Base-by-base conservation (phyloP, 1,140 invertebrate species). In the Tetragnatha versicolor region DNA sequence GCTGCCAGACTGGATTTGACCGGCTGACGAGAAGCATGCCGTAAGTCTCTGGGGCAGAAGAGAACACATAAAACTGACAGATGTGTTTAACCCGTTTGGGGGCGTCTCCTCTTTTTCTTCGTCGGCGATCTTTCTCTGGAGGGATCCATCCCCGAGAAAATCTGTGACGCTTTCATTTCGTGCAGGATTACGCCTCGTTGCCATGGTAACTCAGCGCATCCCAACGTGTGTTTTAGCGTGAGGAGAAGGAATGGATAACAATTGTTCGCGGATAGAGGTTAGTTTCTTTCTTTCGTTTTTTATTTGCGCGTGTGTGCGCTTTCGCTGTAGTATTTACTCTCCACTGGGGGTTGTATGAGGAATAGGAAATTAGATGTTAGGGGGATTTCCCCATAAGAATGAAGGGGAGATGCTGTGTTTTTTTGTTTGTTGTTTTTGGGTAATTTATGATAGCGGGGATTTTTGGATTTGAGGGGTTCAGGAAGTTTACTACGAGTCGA, bases 241-340 rank as follows among this genome's bases (percentile, higher is more conserved):
- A 63, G 42, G 61, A 65, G 37, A 42, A n/a, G n/a, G n/a, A 65
- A 65, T 65, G 61, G 61, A 65, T 65, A 65, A 45, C 61, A 65
- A 65, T 45, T 14, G 37, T 27, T n/a, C 20, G 22, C 20, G 45
- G 33, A 22, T 20, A 14, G 17, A n/a, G 61, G 61, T 65, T 25
- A 65, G 61, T 27, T 37, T 22, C 42, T 42, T 27, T 63, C 25
- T 14, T 39, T 42, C 22, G 2, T 39, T 22, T 65, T 10, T n/a
- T n/a, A n/a, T n/a, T n/a, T n/a, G n/a, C n/a, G n/a, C n/a, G n/a
- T n/a, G n/a, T n/a, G n/a, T n/a, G n/a, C n/a, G n/a, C n/a, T n/a
- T n/a, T n/a, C n/a, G n/a, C n/a, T n/a, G n/a, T n/a, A n/a, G n/a
- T n/a, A n/a, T n/a, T n/a, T n/a, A n/a, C n/a, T n/a, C n/a, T n/a